A percentile compares a stretch with the other conserved stretches of the same genome.
These are phyloP conservation scores for Scytalopus superciliaris DNA, from an alignment of 2,113 vertebrate species.

Conservation along the genomic window DNA sequence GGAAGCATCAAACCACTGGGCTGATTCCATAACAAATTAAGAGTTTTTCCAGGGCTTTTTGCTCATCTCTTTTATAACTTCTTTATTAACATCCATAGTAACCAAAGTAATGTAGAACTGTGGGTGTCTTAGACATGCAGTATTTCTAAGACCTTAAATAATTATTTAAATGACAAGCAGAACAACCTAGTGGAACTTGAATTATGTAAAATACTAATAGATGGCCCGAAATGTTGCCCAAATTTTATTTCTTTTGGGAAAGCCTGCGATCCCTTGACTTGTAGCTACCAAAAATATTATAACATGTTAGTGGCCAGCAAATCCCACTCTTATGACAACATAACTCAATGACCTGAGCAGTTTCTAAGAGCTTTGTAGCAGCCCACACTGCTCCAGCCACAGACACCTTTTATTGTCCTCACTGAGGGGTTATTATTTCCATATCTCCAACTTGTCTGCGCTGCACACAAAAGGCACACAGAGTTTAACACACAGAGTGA, in stretches of 20 bases:
- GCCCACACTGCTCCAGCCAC: neutral
- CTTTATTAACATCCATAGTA: neutral
- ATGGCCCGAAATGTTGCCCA: neutral
- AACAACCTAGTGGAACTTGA: neutral
- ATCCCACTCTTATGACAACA: neutral
- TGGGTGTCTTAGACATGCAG: neutral
- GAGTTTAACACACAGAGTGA: neutral
- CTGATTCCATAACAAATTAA: neutral
- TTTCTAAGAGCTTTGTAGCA: neutral
- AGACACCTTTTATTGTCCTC: neutral
- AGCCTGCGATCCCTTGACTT: neutral
- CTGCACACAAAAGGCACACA: neutral
- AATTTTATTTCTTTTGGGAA: neutral
- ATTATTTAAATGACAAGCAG: neutral
- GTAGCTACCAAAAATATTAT: neutral
- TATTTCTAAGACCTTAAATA: neutral
- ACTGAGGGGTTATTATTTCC: neutral
- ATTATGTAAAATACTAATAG: neutral
- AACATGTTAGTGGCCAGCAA: neutral
- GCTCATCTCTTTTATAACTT: neutral
- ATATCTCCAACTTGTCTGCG: neutral
- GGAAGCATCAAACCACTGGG: neutral
- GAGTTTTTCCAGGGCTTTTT: neutral
- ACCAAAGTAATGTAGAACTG: neutral
- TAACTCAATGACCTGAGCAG: neutral